A percentile compares a stretch with the other conserved stretches of the same genome.
phyloP scores from a whole-genome alignment of 2,113 vertebrate species.

The Alouatta palliata region DNA sequence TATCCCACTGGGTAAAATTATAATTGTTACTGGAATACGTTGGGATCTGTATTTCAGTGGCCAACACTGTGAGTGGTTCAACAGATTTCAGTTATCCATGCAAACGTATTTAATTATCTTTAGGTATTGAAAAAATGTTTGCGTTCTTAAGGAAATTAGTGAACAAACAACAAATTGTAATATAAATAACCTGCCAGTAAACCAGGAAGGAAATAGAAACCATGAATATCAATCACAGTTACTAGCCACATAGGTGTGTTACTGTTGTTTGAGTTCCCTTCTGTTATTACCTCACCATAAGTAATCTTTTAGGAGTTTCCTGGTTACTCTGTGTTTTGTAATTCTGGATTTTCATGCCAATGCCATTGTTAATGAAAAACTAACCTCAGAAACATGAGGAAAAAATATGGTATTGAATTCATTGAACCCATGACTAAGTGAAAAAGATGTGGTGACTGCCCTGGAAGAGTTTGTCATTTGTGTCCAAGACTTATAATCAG shows the following conservation, averaged over 20 bases:
- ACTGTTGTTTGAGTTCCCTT: constrained; percentile 48
- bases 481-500: constrained; percentile 6
- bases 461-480: not conserved
- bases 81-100: not conserved
- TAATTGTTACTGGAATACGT: not conserved
- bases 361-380: constrained; percentile 47
- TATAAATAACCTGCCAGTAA: constrained; percentile 1
- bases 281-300: not conserved
- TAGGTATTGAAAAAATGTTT: constrained; percentile 1
- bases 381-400: not conserved
- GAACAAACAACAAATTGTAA: not conserved
- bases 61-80: not conserved
- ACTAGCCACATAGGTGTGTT: not conserved
- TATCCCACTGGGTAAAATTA: not conserved
- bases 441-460: not conserved
- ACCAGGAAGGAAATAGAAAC: constrained; percentile 45
- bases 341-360: constrained; percentile 40
- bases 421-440: not conserved
- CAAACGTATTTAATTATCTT: not conserved
- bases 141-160: constrained; percentile 31
- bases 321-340: constrained; percentile 54
- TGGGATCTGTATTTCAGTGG: not conserved
- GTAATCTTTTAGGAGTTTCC: constrained; percentile 25
- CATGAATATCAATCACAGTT: not conserved
- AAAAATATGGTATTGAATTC: constrained; percentile 51